A percentile compares a stretch with the other conserved stretches of the same genome.
Evolutionary conservation across 2,888 invertebrate genomes (phyloP).

Genomic region (Lamproptera curius): DNA sequence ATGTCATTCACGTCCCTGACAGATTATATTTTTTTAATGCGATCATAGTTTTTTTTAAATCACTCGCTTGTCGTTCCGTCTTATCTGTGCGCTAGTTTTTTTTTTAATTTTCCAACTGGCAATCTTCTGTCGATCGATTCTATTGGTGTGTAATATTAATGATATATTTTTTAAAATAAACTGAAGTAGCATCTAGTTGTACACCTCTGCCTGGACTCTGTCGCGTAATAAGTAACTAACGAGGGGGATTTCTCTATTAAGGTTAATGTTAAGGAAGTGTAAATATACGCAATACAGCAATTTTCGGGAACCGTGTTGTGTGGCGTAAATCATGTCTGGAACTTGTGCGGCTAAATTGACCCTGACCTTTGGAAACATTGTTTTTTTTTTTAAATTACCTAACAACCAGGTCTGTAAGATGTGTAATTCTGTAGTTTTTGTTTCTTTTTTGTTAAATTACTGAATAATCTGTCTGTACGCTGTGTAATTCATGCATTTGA

Average conservation of each 20-base stretch:
- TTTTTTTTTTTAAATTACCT: too few relatives aligned
- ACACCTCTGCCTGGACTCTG: slow-evolving; percentile 56
- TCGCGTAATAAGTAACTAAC: slow-evolving; percentile 54
- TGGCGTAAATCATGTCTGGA: slow-evolving; percentile 13
- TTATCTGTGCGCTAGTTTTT: slow-evolving; percentile 28
- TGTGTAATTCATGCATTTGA: too few relatives aligned
- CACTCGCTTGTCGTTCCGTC: slow-evolving; percentile 32
- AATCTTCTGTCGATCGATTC: slow-evolving; percentile 37
- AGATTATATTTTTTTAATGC: slow-evolving; percentile 4
- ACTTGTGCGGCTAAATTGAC: too few relatives aligned
- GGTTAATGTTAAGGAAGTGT: slow-evolving; percentile 67
- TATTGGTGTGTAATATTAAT: slow-evolving; percentile 37
- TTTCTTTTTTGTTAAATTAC: too few relatives aligned
- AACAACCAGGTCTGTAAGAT: too few relatives aligned
- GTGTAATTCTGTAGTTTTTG: too few relatives aligned
- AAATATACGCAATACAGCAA: slow-evolving; percentile 61
- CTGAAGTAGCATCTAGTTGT: slow-evolving; percentile 45
- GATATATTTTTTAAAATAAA: slow-evolving; percentile 51
- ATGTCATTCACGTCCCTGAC: not conserved
- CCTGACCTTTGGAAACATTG: too few relatives aligned
- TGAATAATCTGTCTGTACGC: too few relatives aligned
- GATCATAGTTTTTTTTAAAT: not conserved
- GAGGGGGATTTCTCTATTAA: slow-evolving; percentile 53
- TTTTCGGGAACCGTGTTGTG: slow-evolving; percentile 27
- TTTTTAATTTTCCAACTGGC: slow-evolving; percentile 29